phyloP scores from a whole-genome alignment of 2,888 invertebrate species.

The Pyrocoelia pectoralis region DNA sequence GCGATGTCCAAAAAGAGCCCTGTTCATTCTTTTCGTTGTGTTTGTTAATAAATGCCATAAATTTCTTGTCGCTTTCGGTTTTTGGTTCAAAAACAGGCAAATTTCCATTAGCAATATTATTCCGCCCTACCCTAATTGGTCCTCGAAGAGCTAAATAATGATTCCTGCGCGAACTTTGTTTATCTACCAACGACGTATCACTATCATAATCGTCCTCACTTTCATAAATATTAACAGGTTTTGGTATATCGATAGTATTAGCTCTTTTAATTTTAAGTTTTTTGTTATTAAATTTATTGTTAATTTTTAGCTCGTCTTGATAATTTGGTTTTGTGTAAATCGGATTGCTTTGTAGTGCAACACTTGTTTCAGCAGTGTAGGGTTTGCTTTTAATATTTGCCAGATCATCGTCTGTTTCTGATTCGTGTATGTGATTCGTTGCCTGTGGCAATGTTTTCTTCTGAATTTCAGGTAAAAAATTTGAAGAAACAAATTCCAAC shows the following conservation, averaged over 20 bases:
- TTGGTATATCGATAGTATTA: constrained; percentile 89
- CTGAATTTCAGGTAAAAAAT: constrained; percentile 39
- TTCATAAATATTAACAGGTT: constrained; percentile 64
- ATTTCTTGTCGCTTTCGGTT: constrained; percentile 86
- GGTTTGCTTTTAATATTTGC: constrained; percentile 43
- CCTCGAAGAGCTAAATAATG: constrained; percentile 64
- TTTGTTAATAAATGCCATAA: constrained; percentile 82
- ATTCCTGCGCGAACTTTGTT: constrained; percentile 51
- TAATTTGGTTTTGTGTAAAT: constrained; percentile 46
- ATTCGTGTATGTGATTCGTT: constrained; percentile 38
- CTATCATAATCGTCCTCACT: constrained; percentile 63
- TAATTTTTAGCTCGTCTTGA: constrained; percentile 2
- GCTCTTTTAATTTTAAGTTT: constrained; percentile 86
- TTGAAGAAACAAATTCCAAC: constrained; percentile 43
- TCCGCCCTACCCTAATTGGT: constrained; percentile 65
- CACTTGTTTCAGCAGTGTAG: background rate
- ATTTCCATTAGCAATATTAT: constrained; percentile 55
- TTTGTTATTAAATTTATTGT: constrained; percentile 66
- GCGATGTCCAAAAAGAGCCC: constrained; percentile 30
- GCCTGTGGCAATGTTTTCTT: constrained; percentile 17
- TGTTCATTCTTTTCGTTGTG: constrained; percentile 65
- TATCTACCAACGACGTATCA: constrained; percentile 52
- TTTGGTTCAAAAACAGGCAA: constrained; percentile 79
- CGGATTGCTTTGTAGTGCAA: constrained; percentile 52
- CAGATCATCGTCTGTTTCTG: constrained; percentile 49